Percentiles rank a stretch among this genome's conserved stretches.
Evolutionary conservation across 2,113 vertebrate species (phyloP).

Genomic region (Cinclus mexicanus): DNA sequence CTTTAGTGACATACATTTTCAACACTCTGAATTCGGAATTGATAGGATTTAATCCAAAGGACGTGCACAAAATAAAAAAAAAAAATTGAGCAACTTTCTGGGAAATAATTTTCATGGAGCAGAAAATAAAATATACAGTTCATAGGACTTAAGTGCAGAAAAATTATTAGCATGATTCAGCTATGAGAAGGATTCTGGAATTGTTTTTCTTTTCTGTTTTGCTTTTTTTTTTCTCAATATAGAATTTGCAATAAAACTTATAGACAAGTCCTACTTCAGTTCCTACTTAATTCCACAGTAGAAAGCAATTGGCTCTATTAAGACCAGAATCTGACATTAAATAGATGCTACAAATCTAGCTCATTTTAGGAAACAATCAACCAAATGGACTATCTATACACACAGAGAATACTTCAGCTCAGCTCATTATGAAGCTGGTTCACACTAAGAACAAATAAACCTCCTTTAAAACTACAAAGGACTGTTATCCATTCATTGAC

Average conservation of each 20-base stretch:
- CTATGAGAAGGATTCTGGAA: neutral
- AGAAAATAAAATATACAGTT: neutral
- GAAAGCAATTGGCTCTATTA: neutral
- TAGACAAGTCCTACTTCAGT: neutral
- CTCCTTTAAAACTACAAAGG: neutral
- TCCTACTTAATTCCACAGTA: neutral
- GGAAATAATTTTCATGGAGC: neutral
- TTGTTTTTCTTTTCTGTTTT: neutral
- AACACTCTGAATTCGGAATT: neutral
- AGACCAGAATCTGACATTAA: neutral
- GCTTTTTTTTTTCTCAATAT: neutral
- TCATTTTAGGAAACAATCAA: constrained; percentile 17
- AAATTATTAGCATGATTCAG: neutral
- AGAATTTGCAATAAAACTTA: neutral
- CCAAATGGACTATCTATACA: neutral
- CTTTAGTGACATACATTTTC: neutral
- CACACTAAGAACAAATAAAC: neutral
- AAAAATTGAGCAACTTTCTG: neutral
- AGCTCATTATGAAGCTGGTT: neutral
- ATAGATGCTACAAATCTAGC: neutral
- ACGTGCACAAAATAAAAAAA: neutral
- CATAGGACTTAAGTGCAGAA: neutral
- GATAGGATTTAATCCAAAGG: neutral
- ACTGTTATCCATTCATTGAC: neutral
- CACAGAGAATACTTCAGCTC: neutral